Base-by-base conservation (phyloP, 2,888 invertebrate genomes). In the Octonoba sinensis region DNA sequence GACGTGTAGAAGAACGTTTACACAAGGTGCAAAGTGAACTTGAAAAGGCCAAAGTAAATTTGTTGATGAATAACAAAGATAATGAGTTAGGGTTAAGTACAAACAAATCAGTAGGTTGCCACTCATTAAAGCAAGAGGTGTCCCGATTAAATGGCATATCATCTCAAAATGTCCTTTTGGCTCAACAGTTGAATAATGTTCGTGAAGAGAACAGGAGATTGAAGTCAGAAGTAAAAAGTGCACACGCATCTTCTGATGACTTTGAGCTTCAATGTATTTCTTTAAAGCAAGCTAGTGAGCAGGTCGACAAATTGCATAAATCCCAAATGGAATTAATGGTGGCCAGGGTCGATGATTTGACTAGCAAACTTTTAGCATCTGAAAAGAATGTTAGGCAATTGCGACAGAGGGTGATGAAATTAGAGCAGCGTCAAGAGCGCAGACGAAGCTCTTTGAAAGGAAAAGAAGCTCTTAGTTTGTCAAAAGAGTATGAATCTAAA, bases 391-490 rank as follows among this genome's bases (percentile, higher is more conserved):
- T 88, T 12, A 91, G 95, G 73, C 92, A 92, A 2, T 88, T 95
- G 24, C 95, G 94, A 88, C 93, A 93, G 86, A 95, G 95, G 88
- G 90, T 94, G 82, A 92, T 93, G 84, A 93, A 93, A 87, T 91
- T 92, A 0, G 95, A 95, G 87, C 92, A 92, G 0, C 91, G 93
- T 86, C 94, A 94, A 86, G 93, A 95, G 86, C 90, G 95, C 84
- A 91, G 95, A 84, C 94, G 95, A 51, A 90, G 95, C 24, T 95
- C 95, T 0, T 89, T 96, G 59, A 95, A 95, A 88, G 94, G 95
- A 11, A 86, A 87, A 77, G 86, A 82, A 51, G 83, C 59, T 18
- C 71, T 81, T 2, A 69, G 49, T 15, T 65, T 83, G 24, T 79
- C 74, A 44, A 82, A 84, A 57, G 84, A 84, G 46, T 84, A 78